Conservation (phyloP, 1,140 invertebrate species). For the Hylaeus anthracinus region DNA sequence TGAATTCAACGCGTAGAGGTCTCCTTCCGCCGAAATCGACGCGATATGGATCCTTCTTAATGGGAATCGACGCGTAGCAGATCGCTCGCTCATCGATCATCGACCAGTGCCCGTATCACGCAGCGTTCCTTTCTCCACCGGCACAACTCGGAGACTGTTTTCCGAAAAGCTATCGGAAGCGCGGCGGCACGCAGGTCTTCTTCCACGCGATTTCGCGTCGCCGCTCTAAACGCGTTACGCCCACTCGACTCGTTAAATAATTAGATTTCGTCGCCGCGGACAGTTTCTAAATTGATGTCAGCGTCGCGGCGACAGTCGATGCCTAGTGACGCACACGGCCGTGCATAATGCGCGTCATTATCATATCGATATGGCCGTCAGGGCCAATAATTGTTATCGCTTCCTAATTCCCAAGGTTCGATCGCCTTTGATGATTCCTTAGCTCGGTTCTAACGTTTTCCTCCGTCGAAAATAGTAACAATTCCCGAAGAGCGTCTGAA, state of each 20-base stretch:
- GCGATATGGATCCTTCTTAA: too few relatives aligned
- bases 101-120: neutral
- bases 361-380: conserved; percentile 33
- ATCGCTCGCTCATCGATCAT: too few relatives aligned
- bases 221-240: neutral
- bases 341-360: conserved; percentile 54
- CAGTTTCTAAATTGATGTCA: conserved; percentile 51
- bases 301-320: conserved; percentile 31
- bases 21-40: too few relatives aligned
- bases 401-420: conserved; percentile 16
- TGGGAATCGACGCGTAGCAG: too few relatives aligned
- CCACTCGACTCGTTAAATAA: conserved; percentile 28
- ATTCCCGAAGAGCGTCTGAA: too few relatives aligned
- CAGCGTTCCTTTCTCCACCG: neutral
- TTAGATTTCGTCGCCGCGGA: conserved; percentile 38
- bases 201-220: conserved; percentile 28
- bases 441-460: neutral
- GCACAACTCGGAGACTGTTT: neutral
- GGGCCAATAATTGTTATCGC: neutral
- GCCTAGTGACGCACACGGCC: conserved; percentile 49
- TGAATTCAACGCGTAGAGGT: too few relatives aligned
- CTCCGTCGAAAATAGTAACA: too few relatives aligned
- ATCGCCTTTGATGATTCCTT: neutral
- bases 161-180: neutral
- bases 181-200: neutral